phyloP scores from a whole-genome alignment of 53 echinoderm and acorn worm species.

The Arbacia lixula region DNA sequence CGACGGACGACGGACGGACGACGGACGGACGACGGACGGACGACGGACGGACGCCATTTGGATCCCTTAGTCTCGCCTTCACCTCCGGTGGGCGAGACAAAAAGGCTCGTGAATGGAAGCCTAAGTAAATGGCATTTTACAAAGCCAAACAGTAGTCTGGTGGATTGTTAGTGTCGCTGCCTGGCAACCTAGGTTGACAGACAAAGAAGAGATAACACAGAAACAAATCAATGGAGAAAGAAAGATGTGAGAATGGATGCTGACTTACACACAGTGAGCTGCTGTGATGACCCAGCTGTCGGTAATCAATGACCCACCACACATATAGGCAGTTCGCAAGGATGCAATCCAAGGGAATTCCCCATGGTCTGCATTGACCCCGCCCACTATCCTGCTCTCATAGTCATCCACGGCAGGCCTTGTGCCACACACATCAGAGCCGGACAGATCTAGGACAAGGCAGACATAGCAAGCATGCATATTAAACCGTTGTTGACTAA shows the following conservation, averaged over 20 bases:
- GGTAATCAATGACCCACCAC: constrained; percentile 70
- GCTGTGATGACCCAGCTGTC: constrained; percentile 80
- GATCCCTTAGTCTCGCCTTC: no score
- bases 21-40: no score
- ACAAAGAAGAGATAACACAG: not conserved
- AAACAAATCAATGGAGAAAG: not conserved
- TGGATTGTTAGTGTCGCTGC: no score
- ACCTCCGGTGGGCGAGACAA: no score
- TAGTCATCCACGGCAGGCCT: constrained; percentile 33
- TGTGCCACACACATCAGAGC: constrained; percentile 75
- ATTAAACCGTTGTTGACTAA: no score
- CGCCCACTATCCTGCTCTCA: constrained; percentile 72
- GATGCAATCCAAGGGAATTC: constrained; percentile 84
- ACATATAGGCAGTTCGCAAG: constrained; percentile 35
- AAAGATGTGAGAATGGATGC: not conserved
- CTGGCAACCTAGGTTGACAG: no score
- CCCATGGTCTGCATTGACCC: constrained; percentile 45
- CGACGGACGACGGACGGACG: no score
- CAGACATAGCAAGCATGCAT: no score
- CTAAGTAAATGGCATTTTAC: no score
- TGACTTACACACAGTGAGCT: constrained; percentile 82
- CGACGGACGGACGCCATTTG: no score
- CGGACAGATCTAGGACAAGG: no score
- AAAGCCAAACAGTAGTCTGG: no score
- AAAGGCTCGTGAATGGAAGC: not conserved